These are phyloP conservation scores for Gallinago media DNA, from an alignment of 2,113 vertebrate genomes.

Conservation along the genomic window DNA sequence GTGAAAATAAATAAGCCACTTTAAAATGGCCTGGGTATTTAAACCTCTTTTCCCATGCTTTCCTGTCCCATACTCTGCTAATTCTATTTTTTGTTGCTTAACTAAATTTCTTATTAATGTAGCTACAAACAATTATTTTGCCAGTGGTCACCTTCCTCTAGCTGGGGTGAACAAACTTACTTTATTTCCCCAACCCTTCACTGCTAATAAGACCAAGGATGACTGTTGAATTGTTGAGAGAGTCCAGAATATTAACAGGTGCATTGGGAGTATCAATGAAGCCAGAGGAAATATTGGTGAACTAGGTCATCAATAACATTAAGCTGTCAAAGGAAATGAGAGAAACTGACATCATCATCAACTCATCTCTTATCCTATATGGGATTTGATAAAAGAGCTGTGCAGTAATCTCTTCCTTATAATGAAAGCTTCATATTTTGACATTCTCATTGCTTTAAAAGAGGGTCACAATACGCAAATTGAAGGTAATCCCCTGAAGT, in stretches of 20 bases:
- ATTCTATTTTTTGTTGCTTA: background rate
- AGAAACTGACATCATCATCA: background rate
- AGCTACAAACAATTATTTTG: background rate
- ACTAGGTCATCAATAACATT: background rate
- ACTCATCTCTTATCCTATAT: background rate
- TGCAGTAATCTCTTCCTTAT: background rate
- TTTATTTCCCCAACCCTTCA: background rate
- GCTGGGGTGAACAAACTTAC: background rate
- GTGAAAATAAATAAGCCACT: background rate
- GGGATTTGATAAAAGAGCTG: background rate
- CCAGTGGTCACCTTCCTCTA: background rate
- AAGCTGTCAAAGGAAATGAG: background rate
- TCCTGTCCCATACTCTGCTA: background rate
- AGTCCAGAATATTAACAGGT: background rate
- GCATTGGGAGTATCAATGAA: background rate
- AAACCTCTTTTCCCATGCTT: background rate
- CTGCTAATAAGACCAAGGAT: background rate
- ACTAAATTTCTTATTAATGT: background rate
- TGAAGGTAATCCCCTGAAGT: background rate
- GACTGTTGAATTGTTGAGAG: background rate
- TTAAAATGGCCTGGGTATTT: background rate
- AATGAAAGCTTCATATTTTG: background rate
- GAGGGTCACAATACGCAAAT: background rate
- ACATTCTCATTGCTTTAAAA: background rate
- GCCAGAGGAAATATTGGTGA: background rate